phyloP scores from a whole-genome alignment of 2,797 vertebrate genomes.

The Scomberomorus guttatus region DNA sequence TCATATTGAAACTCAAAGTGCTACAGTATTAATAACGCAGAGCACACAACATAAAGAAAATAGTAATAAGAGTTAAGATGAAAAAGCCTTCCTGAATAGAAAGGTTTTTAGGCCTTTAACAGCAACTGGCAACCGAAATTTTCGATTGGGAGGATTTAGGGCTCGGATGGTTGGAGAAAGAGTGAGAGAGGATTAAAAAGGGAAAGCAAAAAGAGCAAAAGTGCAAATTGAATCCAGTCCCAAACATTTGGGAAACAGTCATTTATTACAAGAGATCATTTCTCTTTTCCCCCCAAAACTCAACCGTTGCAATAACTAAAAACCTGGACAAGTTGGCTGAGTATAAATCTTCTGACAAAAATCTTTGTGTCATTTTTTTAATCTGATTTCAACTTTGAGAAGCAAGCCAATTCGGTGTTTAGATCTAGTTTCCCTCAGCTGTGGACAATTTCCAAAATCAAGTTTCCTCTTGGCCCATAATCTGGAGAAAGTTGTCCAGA shows the following conservation, averaged over 20 bases:
- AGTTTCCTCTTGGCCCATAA: neutral
- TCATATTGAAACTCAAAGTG: too few species aligned
- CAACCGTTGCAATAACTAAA: neutral
- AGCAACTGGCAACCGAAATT: slow-evolving; percentile 57
- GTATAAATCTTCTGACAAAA: slow-evolving; percentile 2
- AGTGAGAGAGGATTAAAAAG: slow-evolving; percentile 15
- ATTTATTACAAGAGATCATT: slow-evolving; percentile 43
- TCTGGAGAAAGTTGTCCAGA: neutral
- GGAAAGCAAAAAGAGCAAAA: neutral
- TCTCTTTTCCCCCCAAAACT: neutral
- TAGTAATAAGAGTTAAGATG: too few species aligned
- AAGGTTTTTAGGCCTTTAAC: slow-evolving; percentile 33
- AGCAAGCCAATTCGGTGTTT: slow-evolving; percentile 10
- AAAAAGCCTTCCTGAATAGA: too few species aligned
- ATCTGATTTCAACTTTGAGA: slow-evolving; percentile 17
- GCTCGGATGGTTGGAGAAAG: slow-evolving; percentile 34
- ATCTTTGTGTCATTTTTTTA: slow-evolving; percentile 11
- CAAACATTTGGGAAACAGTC: slow-evolving; percentile 53
- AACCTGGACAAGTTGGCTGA: neutral
- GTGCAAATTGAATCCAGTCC: slow-evolving; percentile 21
- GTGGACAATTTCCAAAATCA: slow-evolving; percentile 9
- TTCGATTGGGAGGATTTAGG: slow-evolving; percentile 52
- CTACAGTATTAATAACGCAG: too few species aligned
- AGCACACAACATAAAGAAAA: too few species aligned
- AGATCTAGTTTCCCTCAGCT: neutral